Conservation (phyloP, 2,888 invertebrate genomes). For the Torymus auratus region DNA sequence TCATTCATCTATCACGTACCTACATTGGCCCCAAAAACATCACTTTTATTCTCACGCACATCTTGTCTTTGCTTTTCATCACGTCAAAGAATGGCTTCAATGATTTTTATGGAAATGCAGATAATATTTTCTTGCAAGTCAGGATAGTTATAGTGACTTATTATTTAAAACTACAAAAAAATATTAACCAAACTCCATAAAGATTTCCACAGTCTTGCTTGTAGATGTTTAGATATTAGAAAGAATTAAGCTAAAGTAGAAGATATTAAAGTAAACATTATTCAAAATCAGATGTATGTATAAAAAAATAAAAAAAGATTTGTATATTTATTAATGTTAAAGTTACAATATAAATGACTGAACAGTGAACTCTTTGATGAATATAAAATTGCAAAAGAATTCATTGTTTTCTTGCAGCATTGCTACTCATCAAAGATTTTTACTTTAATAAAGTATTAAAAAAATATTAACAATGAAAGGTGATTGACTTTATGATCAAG, state of each 20-base stretch:
- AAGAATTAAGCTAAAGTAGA: conserved; percentile 37
- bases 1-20: conserved; percentile 33
- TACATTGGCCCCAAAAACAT: conserved; percentile 19
- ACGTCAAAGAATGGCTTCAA: neutral
- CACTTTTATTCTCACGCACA: conserved; percentile 21
- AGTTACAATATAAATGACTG: conserved; percentile 32
- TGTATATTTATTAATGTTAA: conserved; percentile 23
- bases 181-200: no score
- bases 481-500: conserved; percentile 27
- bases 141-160: no score
- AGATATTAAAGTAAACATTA: conserved; percentile 39
- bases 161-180: no score
- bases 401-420: conserved; percentile 11
- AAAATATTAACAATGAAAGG: conserved; percentile 45
- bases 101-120: no score
- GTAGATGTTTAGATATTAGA: conserved; percentile 10
- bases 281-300: conserved; percentile 33
- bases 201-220: no score
- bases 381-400: conserved; percentile 24
- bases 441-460: conserved; percentile 40
- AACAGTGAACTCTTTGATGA: conserved; percentile 33
- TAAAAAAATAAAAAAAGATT: conserved; percentile 37
- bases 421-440: conserved; percentile 21
- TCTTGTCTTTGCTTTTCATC: conserved; percentile 11
- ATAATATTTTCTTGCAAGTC: no score